These are phyloP conservation scores for Aplidium turbinatum DNA, from an alignment of 23 tunicate species.

Conservation along the genomic window DNA sequence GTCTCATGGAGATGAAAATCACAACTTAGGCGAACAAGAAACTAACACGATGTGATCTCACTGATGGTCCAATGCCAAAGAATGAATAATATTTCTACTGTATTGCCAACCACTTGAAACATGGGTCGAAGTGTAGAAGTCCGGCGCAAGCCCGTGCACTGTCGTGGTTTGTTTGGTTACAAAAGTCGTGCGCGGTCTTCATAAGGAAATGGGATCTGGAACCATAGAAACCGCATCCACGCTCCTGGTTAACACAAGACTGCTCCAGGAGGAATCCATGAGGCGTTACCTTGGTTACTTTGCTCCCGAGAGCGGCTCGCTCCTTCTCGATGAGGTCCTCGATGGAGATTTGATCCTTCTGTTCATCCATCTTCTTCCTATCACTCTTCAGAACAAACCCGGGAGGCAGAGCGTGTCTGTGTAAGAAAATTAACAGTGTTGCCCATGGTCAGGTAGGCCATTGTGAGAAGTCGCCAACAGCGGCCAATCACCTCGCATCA, in stretches of 20 bases:
- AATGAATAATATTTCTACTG: no score
- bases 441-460: background rate
- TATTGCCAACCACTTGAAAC: no score
- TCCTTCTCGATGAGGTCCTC: conserved; percentile 96
- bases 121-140: no score
- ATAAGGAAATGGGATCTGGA: no score
- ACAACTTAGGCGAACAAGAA: background rate
- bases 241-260: no score
- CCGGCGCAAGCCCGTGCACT: no score
- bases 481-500: background rate
- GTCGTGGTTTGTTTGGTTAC: no score
- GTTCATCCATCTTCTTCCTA: conserved; percentile 91
- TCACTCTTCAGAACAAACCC: conserved; percentile 91
- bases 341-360: conserved; percentile 78
- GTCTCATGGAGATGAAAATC: no score
- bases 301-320: conserved; percentile 94
- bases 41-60: background rate
- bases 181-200: no score
- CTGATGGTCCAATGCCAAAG: no score
- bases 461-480: background rate
- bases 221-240: no score
- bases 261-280: no score
- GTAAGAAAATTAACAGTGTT: background rate
- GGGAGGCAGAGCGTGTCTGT: conserved; percentile 92
- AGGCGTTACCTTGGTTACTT: conserved; percentile 84